A percentile compares a stretch with the other conserved stretches of the same genome.
These are phyloP conservation scores for Eledone cirrhosa DNA, from an alignment of 2,888 invertebrate genomes.

Conservation along the genomic window DNA sequence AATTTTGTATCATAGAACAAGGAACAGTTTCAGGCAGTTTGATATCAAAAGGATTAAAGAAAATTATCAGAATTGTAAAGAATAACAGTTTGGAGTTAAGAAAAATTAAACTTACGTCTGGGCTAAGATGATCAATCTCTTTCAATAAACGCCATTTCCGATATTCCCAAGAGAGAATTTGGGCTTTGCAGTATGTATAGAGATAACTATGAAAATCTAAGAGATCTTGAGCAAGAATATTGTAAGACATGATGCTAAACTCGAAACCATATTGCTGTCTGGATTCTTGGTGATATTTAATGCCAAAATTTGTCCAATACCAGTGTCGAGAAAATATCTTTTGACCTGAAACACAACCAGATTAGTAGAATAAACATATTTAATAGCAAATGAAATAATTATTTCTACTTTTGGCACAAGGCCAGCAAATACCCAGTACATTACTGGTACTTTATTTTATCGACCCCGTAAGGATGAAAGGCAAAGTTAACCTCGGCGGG, in stretches of 20 bases:
- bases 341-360: too few species aligned
- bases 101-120: constrained; percentile 71
- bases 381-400: too few species aligned
- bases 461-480: too few species aligned
- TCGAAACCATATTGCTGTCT: constrained; percentile 43
- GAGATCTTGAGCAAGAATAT: constrained; percentile 86
- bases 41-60: too few species aligned
- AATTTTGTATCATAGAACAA: too few species aligned
- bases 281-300: constrained; percentile 22
- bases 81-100: background rate
- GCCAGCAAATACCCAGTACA: too few species aligned
- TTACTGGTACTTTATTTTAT: too few species aligned
- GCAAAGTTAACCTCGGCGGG: too few species aligned
- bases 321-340: constrained; percentile 70
- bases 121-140: constrained; percentile 72
- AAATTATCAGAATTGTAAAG: background rate
- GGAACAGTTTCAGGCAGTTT: too few species aligned
- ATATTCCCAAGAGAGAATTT: constrained; percentile 76
- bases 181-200: constrained; percentile 74
- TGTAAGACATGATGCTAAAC: constrained; percentile 84
- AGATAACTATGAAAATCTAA: constrained; percentile 78
- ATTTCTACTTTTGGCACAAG: too few species aligned
- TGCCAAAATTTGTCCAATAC: constrained; percentile 34
- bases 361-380: too few species aligned
- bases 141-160: constrained; percentile 72